Conservation (phyloP, 2,113 vertebrate genomes). For the Scalopus aquaticus region DNA sequence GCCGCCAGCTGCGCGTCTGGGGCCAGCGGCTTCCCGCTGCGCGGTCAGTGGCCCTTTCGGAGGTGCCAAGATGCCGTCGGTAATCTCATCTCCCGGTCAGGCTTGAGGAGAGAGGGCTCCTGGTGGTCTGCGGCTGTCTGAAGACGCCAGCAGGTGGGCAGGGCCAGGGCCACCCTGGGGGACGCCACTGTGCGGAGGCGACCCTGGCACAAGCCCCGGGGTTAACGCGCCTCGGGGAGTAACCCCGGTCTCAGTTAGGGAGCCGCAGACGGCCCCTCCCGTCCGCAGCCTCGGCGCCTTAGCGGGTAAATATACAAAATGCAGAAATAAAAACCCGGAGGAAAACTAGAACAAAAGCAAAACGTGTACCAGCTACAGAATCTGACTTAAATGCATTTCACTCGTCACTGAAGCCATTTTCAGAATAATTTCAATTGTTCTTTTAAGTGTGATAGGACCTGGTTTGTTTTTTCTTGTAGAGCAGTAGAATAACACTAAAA, state of each 20-base stretch:
- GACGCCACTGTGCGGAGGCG: too few relatives aligned
- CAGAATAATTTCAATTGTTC: neutral
- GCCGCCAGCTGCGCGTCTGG: neutral
- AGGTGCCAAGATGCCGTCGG: neutral
- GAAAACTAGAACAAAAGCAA: slow-evolving; percentile 6
- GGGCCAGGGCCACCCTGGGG: too few relatives aligned
- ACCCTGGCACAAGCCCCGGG: too few relatives aligned
- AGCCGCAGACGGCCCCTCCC: too few relatives aligned
- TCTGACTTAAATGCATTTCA: neutral
- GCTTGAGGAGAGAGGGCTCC: too few relatives aligned
- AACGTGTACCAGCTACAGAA: neutral
- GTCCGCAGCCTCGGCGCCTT: too few relatives aligned
- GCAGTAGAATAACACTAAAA: slow-evolving; percentile 9
- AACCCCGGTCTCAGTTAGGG: too few relatives aligned
- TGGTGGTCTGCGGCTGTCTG: too few relatives aligned
- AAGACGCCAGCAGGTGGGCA: too few relatives aligned
- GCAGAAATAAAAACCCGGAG: slow-evolving; percentile 4
- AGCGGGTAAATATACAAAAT: neutral
- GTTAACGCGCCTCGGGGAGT: too few relatives aligned
- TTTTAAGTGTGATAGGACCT: neutral
- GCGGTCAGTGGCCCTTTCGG: neutral
- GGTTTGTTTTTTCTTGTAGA: neutral
- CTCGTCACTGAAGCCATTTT: neutral
- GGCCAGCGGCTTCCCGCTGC: too few relatives aligned
- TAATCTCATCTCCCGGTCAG: neutral